Conservation (phyloP, 2,113 vertebrate species). For the Protobothrops flavoviridis region DNA sequence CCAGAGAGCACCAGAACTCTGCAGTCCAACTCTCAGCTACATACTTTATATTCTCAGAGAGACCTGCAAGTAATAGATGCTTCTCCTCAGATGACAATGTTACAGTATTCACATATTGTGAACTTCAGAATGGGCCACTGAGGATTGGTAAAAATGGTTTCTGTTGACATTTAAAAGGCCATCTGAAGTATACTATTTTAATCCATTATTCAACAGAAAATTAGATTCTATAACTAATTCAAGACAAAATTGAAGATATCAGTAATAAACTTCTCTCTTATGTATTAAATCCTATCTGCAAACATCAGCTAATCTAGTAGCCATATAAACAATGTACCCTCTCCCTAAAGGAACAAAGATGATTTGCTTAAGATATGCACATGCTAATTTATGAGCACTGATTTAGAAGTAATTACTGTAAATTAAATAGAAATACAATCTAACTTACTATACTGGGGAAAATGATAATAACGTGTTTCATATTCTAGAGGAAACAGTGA, state of each 20-base stretch:
- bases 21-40: background rate
- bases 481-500: background rate
- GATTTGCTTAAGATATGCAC: background rate
- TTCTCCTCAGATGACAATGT: background rate
- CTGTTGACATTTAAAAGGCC: background rate
- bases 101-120: background rate
- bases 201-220: background rate
- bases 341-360: background rate
- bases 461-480: background rate
- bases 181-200: background rate
- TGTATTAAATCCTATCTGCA: background rate
- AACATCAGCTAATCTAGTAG: background rate
- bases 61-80: background rate
- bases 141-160: background rate
- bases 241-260: background rate
- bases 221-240: background rate
- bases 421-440: background rate
- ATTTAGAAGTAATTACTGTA: background rate
- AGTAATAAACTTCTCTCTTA: background rate
- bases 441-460: background rate
- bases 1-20: background rate
- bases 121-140: background rate
- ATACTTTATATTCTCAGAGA: too few species aligned
- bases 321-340: background rate
- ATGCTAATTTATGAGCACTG: background rate